Conservation (phyloP, 2,797 vertebrate genomes). For the Syndactyla subalaris region DNA sequence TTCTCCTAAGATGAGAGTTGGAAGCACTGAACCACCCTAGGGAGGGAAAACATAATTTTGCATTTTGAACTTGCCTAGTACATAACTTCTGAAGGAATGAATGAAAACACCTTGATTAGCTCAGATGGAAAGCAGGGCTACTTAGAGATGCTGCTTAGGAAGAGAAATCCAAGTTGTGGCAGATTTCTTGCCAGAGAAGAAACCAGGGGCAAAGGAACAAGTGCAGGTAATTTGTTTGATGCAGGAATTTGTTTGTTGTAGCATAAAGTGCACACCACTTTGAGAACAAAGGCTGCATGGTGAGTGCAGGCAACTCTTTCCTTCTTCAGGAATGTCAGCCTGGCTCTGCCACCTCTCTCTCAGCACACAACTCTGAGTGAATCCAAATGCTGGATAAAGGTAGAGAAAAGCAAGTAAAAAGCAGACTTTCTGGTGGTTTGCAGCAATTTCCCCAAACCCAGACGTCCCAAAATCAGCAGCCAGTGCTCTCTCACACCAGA, state of each 20-base stretch:
- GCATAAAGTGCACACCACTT: background rate
- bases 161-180: background rate
- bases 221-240: background rate
- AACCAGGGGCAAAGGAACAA: background rate
- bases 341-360: background rate
- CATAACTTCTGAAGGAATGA: background rate
- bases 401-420: background rate
- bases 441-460: background rate
- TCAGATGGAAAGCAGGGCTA: background rate
- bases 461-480: background rate
- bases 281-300: background rate
- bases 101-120: background rate
- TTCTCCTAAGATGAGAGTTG: background rate
- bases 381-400: background rate
- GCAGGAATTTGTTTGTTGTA: background rate
- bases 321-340: background rate
- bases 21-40: background rate
- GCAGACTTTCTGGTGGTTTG: background rate
- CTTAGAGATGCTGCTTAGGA: background rate
- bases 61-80: background rate
- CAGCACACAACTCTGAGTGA: background rate
- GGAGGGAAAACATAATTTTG: conserved; percentile 18
- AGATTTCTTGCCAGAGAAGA: background rate
- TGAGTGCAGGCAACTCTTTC: background rate
- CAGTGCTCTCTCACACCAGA: background rate